Percentiles rank a stretch among this genome's conserved stretches.
Evolutionary conservation across 2,113 vertebrate genomes (phyloP).

Genomic region (Spea multiplicata): DNA sequence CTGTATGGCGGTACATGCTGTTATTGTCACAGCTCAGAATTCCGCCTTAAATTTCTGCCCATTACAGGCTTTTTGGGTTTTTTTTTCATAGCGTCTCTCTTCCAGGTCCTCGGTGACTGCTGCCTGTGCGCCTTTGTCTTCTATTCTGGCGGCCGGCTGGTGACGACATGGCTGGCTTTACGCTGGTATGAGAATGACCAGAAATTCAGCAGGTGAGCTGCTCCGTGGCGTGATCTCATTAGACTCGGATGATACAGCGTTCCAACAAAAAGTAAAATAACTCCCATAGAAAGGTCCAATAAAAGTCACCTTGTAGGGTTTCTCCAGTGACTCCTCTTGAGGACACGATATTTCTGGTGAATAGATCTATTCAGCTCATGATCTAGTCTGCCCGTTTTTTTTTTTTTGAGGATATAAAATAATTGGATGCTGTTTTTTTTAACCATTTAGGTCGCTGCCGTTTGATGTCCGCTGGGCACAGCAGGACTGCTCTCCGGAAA

Average conservation of each 20-base stretch:
- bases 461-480: slow-evolving; percentile 77
- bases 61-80: background rate
- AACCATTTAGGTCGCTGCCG: slow-evolving; percentile 62
- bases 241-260: too few species aligned
- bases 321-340: too few species aligned
- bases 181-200: slow-evolving; percentile 72
- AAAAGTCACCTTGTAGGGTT: too few species aligned
- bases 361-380: too few species aligned
- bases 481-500: slow-evolving; percentile 67
- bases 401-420: background rate
- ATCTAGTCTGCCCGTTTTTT: too few species aligned
- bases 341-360: too few species aligned
- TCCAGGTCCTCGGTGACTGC: slow-evolving; percentile 77
- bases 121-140: slow-evolving; percentile 85
- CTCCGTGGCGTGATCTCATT: too few species aligned
- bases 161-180: slow-evolving; percentile 77
- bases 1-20: too few species aligned
- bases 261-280: too few species aligned
- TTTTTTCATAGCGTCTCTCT: slow-evolving; percentile 13
- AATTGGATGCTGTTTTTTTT: background rate
- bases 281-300: too few species aligned
- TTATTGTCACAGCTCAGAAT: too few species aligned
- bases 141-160: slow-evolving; percentile 70
- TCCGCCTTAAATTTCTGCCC: too few species aligned
- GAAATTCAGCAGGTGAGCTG: slow-evolving; percentile 62